Evolutionary conservation across 2,797 vertebrate species (phyloP), one percentile per base, ranked within the genome.

Genomic region (Synaphobranchus kaupii): DNA sequence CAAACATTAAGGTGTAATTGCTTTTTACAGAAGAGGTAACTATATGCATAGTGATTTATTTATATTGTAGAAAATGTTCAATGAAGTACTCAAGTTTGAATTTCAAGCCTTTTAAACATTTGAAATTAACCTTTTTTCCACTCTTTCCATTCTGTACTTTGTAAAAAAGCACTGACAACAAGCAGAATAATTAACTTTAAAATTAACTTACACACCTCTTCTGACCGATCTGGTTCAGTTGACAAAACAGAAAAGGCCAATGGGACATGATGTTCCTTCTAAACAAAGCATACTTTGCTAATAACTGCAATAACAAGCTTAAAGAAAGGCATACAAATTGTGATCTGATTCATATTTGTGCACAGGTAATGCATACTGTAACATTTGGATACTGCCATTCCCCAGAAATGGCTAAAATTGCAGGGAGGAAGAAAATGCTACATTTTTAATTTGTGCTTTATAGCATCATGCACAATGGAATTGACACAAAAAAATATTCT

Each of bases 1-100:
- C 92, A 91, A 92, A 92, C 91, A 94, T 92, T 91, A 93, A 93
- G 92, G 92, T 93, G 92, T 95, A 95, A 94, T 94, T 94, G 92
- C 90, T 92, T 95, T 95, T 93, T 88, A 91, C 92, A 89, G 88
- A 90, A 90, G 91, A 90, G 92, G 91, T 93, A 92, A 91, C 91
- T 91, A 90, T 94, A 93, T 94, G 91, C 91, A 90, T 93, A 31
- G 5, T 56, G 82, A 83, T 56, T 94, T 93, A 95, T 93, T 92
- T 91, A 92, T 92, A 90, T 91, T 89, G 76, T 90, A 86, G 78
- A 89, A 87, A 91, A 93, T 91, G 92, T 92, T 94, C 71, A 25
- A 50, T 34, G 76, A 56, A 76, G 80, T 80, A 78, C 34, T 80
- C 60, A 28, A 10, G 58, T 87, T 78, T 50, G 52, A 58, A 56